Evolutionary conservation across 2,797 vertebrate species (phyloP).

Genomic region (Eulemur rubriventer): DNA sequence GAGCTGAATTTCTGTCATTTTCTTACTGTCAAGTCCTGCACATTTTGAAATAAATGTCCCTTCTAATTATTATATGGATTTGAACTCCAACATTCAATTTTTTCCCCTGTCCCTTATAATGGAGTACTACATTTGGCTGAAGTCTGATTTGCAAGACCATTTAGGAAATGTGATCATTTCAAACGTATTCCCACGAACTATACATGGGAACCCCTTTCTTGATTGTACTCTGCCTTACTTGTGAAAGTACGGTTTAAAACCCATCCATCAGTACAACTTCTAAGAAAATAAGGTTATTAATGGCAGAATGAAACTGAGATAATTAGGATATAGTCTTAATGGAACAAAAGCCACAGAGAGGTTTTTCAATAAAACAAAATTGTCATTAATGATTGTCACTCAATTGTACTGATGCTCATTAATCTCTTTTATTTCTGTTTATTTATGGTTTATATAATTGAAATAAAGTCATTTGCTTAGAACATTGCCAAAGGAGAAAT

Average conservation of each 20-base stretch:
- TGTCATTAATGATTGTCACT: conserved; percentile 63
- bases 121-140: conserved; percentile 64
- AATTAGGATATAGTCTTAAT: conserved; percentile 68
- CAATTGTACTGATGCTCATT: conserved; percentile 13
- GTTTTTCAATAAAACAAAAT: conserved; percentile 67
- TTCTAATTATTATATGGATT: conserved; percentile 86
- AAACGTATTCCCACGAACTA: neutral
- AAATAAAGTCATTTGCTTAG: conserved; percentile 68
- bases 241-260: conserved; percentile 42
- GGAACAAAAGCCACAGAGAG: conserved; percentile 66
- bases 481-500: conserved; percentile 52
- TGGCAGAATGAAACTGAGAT: conserved; percentile 64
- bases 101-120: conserved; percentile 68
- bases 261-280: conserved; percentile 55
- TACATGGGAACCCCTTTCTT: neutral
- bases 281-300: conserved; percentile 71
- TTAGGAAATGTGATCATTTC: conserved; percentile 49
- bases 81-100: conserved; percentile 82
- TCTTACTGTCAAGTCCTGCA: conserved; percentile 80
- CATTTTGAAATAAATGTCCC: conserved; percentile 81
- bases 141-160: conserved; percentile 64
- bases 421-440: conserved; percentile 77
- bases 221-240: conserved; percentile 30
- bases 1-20: conserved; percentile 85
- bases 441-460: conserved; percentile 66